Evolutionary conservation across 1,140 invertebrate species (phyloP), one percentile per base, ranked within the genome.

Genomic region (Pissodes strobi): DNA sequence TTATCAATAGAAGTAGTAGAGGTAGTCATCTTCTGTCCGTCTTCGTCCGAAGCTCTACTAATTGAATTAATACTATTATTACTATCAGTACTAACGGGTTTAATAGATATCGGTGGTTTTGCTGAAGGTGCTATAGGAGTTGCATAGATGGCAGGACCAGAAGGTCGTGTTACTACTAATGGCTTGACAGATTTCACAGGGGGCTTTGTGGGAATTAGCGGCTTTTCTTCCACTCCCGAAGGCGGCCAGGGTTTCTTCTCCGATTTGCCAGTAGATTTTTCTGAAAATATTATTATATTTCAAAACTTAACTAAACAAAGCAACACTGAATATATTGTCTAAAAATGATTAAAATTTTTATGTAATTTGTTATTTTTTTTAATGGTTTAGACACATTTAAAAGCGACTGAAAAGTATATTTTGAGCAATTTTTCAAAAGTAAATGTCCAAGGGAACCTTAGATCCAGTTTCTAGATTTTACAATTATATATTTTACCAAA

Each of bases 131-230:
- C 76, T 3, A 83, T 80, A 1, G 87, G 87, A 1, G 86, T 89
- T 9, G 87, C 87, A 70, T 88, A 87, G 57, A 88, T 87, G 9
- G 84, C 85, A 2, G 82, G 71, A 2, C 82, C 72, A 17, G 75
- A 70, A 5, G 74, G 66, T 13, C 75, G 67, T 6, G 77, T 70
- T 2, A 68, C 59, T 21, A 80, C 58, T n/a, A 79, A 69, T 4
- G 84, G 84, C 75, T 85, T 83, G 10, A 81, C 72, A 21, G 80
- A 77, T 74, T 85, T 85, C 19, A 85, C 81, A 1, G 80, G 72
- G 1, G 88, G 88, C 78, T 89, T 90, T 18, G 81, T 82, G 4
- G 88, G 87, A 27, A 93, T 87, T 0, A 83, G 79, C 0, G 90
- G 91, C 75, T 90, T 91, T 25, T 89, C 88, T 39, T 83, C 81